Conservation (phyloP, 1,140 invertebrate genomes). For the Drosophila chauvacae region DNA sequence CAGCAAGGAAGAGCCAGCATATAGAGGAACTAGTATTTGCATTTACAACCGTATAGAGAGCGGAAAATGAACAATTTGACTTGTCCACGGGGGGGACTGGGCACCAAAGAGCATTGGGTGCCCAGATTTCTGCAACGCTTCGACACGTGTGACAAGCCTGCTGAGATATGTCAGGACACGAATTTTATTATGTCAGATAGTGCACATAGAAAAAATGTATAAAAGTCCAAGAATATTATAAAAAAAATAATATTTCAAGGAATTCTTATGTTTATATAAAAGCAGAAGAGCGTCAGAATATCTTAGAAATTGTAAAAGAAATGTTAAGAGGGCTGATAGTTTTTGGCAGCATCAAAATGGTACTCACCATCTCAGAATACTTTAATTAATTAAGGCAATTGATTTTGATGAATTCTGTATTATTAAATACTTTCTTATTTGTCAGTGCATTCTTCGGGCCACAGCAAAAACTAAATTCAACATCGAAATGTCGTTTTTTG, state of each 20-base stretch:
- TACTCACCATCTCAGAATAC: background rate
- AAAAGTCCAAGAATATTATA: background rate
- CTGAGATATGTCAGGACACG: constrained; percentile 49
- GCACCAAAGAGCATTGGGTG: background rate
- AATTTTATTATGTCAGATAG: constrained; percentile 48
- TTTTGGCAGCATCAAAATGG: background rate
- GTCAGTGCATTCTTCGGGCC: background rate
- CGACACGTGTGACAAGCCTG: constrained; percentile 60
- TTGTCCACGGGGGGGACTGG: constrained; percentile 4
- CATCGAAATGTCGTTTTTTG: constrained; percentile 41
- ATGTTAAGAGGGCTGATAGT: background rate
- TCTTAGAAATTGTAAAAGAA: too few species aligned
- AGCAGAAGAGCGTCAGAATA: too few species aligned
- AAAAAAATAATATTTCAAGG: background rate
- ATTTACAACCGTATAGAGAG: constrained; percentile 11
- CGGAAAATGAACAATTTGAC: constrained; percentile 29
- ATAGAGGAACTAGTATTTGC: constrained; percentile 7
- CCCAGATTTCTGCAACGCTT: constrained; percentile 50
- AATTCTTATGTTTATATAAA: background rate
- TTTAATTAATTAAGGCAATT: too few species aligned
- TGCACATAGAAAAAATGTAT: constrained; percentile 25
- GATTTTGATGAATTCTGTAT: background rate
- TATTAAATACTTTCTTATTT: background rate
- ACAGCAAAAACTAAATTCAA: constrained; percentile 21
- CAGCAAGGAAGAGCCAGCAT: constrained; percentile 3